These are phyloP conservation scores for Tetragonisca angustula DNA, from an alignment of 2,888 invertebrate species.

Conservation along the genomic window DNA sequence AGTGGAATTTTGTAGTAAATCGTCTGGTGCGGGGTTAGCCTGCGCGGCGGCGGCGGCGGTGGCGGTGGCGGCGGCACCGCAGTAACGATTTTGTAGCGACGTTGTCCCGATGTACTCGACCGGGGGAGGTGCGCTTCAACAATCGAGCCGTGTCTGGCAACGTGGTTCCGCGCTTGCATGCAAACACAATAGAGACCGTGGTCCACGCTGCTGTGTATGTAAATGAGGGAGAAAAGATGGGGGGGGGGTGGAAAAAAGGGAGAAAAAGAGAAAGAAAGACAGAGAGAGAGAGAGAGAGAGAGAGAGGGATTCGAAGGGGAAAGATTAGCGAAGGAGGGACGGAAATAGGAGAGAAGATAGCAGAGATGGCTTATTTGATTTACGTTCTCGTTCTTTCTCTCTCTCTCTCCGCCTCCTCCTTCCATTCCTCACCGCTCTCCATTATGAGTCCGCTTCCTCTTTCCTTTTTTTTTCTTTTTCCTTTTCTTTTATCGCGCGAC, in stretches of 20 bases:
- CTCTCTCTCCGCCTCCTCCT: not conserved
- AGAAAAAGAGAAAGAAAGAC: not conserved
- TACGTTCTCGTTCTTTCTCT: constrained; percentile 61
- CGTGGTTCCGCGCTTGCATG: constrained; percentile 41
- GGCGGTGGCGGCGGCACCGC: constrained; percentile 42
- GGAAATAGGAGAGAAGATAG: constrained; percentile 37
- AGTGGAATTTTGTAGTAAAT: constrained; percentile 64
- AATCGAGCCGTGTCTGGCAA: constrained; percentile 51
- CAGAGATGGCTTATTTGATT: constrained; percentile 67
- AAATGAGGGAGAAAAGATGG: constrained; percentile 30
- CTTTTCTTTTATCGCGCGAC: constrained; percentile 42
- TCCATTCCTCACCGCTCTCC: not conserved
- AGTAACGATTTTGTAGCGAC: constrained; percentile 71
- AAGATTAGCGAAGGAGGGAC: constrained; percentile 34
- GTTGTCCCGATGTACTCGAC: constrained; percentile 61
- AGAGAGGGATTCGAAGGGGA: constrained; percentile 16
- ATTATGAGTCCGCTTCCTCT: not conserved
- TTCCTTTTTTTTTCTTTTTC: not conserved
- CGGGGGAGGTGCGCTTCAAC: constrained; percentile 45
- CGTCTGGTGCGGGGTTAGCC: constrained; percentile 34
- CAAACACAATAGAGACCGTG: constrained; percentile 33
- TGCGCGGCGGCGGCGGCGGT: no score
- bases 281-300: constrained; percentile 1
- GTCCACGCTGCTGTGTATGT: constrained; percentile 21
- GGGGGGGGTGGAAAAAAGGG: not conserved